These are phyloP conservation scores for Macrophya alboannulata DNA, from an alignment of 2,888 invertebrate genomes.

Conservation along the genomic window DNA sequence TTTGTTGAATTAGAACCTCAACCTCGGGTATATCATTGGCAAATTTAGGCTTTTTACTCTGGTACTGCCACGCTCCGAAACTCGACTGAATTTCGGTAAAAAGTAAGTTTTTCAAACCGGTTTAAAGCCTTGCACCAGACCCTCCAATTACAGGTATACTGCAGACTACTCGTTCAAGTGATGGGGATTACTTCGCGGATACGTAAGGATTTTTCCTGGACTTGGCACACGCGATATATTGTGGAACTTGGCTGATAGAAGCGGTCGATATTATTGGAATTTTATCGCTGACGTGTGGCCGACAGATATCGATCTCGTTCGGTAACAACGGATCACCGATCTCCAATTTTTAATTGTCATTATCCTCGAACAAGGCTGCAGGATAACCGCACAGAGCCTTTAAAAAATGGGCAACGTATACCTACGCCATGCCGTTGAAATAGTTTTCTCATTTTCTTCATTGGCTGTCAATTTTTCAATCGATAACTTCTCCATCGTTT, in stretches of 20 bases:
- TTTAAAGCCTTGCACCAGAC: constrained; percentile 30
- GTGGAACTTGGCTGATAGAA: constrained; percentile 25
- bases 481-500: not conserved
- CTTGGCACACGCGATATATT: constrained; percentile 40
- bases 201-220: constrained; percentile 44
- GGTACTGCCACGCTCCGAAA: constrained; percentile 15
- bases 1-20: not conserved
- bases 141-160: constrained; percentile 47
- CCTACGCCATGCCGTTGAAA: not conserved
- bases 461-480: not conserved
- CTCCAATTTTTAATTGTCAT: not conserved
- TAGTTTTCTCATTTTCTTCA: too few relatives aligned
- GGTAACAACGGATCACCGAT: not conserved
- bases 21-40: constrained; percentile 19
- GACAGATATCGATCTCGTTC: constrained; percentile 1
- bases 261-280: constrained; percentile 19
- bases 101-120: constrained; percentile 48
- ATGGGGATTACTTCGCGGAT: constrained; percentile 43
- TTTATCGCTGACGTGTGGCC: not conserved
- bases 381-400: not conserved
- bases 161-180: constrained; percentile 38
- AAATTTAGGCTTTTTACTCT: constrained; percentile 43
- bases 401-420: not conserved
- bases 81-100: constrained; percentile 45
- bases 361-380: not conserved